Conservation (phyloP, 2,797 vertebrate genomes). For the Pseudopleuronectes americanus region DNA sequence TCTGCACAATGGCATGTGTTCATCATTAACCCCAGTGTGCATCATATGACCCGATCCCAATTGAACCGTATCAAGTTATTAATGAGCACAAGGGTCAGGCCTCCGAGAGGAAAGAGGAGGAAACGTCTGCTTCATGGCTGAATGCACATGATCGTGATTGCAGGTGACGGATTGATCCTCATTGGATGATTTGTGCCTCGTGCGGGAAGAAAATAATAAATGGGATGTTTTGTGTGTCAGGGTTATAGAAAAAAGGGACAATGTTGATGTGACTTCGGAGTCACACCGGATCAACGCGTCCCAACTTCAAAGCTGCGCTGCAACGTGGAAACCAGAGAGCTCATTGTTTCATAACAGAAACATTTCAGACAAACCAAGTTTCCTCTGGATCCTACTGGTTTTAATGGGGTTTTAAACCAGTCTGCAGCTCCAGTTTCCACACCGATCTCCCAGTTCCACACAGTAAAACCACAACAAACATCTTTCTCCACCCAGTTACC, state of each 20-base stretch:
- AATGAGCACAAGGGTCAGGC: background rate
- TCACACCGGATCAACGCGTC: background rate
- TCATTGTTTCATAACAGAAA: slow-evolving; percentile 15
- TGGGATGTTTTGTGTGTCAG: too few relatives aligned
- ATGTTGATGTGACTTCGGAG: too few relatives aligned
- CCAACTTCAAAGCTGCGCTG: slow-evolving; percentile 65
- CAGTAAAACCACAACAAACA: background rate
- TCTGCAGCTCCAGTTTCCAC: background rate
- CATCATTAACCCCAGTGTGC: too few relatives aligned
- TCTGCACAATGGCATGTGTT: background rate
- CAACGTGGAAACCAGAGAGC: slow-evolving; percentile 23
- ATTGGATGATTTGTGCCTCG: background rate
- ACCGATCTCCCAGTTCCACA: background rate
- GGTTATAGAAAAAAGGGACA: too few relatives aligned
- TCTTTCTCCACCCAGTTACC: slow-evolving; percentile 79
- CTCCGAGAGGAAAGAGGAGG: background rate
- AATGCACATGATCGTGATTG: too few relatives aligned
- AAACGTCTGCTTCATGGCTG: too few relatives aligned
- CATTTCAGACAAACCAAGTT: slow-evolving; percentile 19
- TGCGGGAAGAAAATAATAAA: background rate
- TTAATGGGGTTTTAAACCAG: too few relatives aligned
- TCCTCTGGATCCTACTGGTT: too few relatives aligned
- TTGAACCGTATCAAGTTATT: background rate
- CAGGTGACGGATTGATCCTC: background rate
- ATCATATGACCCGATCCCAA: background rate